Conservation (phyloP, 2,888 invertebrate species). For the Lissonota sp. region DNA sequence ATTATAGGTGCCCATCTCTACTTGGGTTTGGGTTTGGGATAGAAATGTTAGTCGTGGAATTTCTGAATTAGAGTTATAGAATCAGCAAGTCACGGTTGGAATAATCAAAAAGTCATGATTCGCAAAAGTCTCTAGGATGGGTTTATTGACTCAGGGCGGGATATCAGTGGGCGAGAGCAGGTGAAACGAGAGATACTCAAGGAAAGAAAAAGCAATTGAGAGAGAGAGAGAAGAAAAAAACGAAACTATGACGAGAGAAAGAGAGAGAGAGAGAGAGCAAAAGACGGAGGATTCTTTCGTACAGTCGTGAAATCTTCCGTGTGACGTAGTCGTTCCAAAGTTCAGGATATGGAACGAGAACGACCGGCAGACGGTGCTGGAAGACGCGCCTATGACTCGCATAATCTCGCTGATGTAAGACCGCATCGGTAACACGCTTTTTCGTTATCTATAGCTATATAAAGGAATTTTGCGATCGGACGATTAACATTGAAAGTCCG, state of each 20-base stretch:
- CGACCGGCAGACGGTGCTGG: conserved; percentile 19
- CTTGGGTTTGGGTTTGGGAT: too few species aligned
- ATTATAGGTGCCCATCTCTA: too few species aligned
- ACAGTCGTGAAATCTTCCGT: conserved; percentile 36
- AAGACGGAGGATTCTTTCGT: conserved; percentile 40
- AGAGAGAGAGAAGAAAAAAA: conserved; percentile 3
- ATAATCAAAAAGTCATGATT: conserved; percentile 41
- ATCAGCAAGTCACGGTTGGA: too few species aligned
- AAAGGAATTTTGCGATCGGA: too few species aligned
- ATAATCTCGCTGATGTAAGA: conserved; percentile 51
- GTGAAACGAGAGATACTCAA: background rate
- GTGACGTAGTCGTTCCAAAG: conserved; percentile 55
- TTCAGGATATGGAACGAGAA: conserved; percentile 36
- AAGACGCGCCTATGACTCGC: conserved; percentile 20
- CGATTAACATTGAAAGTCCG: too few species aligned
- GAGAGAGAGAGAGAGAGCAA: too few species aligned
- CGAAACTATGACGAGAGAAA: background rate
- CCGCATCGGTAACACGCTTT: conserved; percentile 7
- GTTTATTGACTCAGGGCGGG: conserved; percentile 42
- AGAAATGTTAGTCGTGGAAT: too few species aligned
- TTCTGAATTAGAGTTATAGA: too few species aligned
- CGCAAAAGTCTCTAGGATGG: conserved; percentile 24
- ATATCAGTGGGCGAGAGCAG: conserved; percentile 31
- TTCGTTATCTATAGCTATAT: background rate
- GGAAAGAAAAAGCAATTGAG: background rate